Percentiles rank a stretch among this genome's conserved stretches.
These are phyloP conservation scores for Halisarca cf. caerulea DNA, from an alignment of 37 sponge, comb jelly and placozoan genomes.

Conservation along the genomic window DNA sequence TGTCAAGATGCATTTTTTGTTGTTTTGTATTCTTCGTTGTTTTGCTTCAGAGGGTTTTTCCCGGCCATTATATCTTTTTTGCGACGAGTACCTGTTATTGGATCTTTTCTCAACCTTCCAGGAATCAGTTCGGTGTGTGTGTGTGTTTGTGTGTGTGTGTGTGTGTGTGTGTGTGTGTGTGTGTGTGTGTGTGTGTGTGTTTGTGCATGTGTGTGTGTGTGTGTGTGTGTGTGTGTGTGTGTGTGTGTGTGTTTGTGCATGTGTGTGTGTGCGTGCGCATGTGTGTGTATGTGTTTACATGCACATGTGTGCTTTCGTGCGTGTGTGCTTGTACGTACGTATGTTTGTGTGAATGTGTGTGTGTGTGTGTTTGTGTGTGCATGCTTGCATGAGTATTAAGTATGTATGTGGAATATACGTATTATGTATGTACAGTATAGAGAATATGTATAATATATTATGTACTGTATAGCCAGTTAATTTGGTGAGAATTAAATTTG, in stretches of 20 bases:
- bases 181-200: not conserved
- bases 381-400: constrained; percentile 6
- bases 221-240: no score
- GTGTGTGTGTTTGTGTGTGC: constrained; percentile 15
- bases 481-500: no score
- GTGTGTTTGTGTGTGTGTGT: not conserved
- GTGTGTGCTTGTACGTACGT: not conserved
- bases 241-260: no score
- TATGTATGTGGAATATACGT: not conserved
- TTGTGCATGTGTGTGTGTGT: no score
- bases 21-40: no score
- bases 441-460: not conserved
- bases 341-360: not conserved
- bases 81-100: constrained; percentile 86
- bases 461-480: no score
- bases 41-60: constrained; percentile 78
- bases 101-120: constrained; percentile 84
- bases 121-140: constrained; percentile 54
- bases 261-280: not conserved
- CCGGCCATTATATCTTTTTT: constrained; percentile 84
- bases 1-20: no score
- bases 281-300: not conserved
- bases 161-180: not conserved
- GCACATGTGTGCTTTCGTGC: constrained; percentile 5
- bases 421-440: constrained; percentile 19